Conservation (phyloP, 1,140 invertebrate species). For the Amphibalanus amphitrite region DNA sequence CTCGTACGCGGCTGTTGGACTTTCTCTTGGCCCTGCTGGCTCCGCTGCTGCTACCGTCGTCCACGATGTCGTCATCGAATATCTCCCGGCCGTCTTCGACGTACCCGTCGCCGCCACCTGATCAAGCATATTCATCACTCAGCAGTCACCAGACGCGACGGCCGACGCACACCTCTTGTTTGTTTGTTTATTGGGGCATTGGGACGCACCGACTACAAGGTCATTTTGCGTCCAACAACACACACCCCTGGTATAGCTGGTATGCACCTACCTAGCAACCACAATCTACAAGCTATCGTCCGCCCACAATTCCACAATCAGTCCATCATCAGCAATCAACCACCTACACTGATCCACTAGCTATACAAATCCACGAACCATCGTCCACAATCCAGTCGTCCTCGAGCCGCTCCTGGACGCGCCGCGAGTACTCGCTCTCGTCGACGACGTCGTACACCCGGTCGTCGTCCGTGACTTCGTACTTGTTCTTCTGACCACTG, state of each 20-base stretch:
- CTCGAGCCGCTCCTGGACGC: slow-evolving; percentile 61
- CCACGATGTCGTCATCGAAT: slow-evolving; percentile 83
- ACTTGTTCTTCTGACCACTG: neutral
- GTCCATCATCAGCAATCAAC: too few species aligned
- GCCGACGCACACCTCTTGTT: too few species aligned
- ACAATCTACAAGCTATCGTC: too few species aligned
- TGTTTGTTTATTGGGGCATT: too few species aligned
- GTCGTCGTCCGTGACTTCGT: slow-evolving; percentile 37
- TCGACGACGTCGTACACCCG: slow-evolving; percentile 88
- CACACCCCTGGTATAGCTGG: too few species aligned
- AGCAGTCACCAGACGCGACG: too few species aligned
- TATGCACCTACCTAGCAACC: too few species aligned
- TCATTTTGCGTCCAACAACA: too few species aligned
- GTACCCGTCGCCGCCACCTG: slow-evolving; percentile 50
- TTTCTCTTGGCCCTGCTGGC: slow-evolving; percentile 9
- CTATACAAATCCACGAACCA: slow-evolving; percentile 44
- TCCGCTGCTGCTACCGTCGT: slow-evolving; percentile 24
- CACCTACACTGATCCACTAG: too few species aligned
- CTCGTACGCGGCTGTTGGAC: slow-evolving; percentile 29
- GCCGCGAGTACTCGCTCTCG: slow-evolving; percentile 69
- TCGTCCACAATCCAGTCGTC: slow-evolving; percentile 95
- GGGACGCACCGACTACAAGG: too few species aligned
- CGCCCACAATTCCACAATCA: too few species aligned
- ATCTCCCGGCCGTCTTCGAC: slow-evolving; percentile 91
- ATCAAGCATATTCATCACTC: too few species aligned